Base-by-base conservation (phyloP, 2,888 invertebrate species). In the Iphiclides podalirius region DNA sequence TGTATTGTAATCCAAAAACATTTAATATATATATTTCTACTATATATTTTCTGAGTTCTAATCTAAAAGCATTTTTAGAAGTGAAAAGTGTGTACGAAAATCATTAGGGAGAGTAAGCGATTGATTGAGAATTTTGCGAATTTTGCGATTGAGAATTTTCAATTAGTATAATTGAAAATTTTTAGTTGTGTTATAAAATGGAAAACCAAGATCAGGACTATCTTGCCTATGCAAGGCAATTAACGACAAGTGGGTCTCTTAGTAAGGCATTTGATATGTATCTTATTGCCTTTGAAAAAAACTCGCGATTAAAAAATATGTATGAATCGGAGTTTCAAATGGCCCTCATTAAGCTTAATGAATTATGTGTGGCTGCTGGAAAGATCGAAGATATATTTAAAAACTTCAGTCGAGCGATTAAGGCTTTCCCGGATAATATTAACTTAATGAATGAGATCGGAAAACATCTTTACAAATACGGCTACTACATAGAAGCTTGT, bases 401-500 rank as follows among this genome's bases (percentile, higher is more conserved):
- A 0, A 80, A 81, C 54, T 84, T 78, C 50, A 63, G 63, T 2
- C 65, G 66, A 23, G 82, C 79, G 1, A 50, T 76, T 0, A 59
- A 58, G 17, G 41, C 63, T 0, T 87, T 72, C 35, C 86, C 86
- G 0, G 57, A 63, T 1, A 79, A 74, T 52, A 58, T 67, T 1
- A 56, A 74, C 48, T 60, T 85, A 26, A 50, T 82, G 40, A 79
- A 82, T 57, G 86, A 84, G 16, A 70, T 81, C 17, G 88, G 86
- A 0, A 77, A 71, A 50, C 80, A 79, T 52, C 63, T 86, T 1
- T 89, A 67, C 65, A 92, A 91, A 64, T 89, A 84, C 54, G 90
- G 90, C 6, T 90, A 86, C 64, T 79, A 89, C 31, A 77, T 81
- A 51, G 90, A 91, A 68, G 91, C 93, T 7, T 90, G 89, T 66